Percentiles rank a stretch among this genome's conserved stretches.
Evolutionary conservation across 2,888 invertebrate species (phyloP).

Genomic region (Synanthedon formicaeformis): DNA sequence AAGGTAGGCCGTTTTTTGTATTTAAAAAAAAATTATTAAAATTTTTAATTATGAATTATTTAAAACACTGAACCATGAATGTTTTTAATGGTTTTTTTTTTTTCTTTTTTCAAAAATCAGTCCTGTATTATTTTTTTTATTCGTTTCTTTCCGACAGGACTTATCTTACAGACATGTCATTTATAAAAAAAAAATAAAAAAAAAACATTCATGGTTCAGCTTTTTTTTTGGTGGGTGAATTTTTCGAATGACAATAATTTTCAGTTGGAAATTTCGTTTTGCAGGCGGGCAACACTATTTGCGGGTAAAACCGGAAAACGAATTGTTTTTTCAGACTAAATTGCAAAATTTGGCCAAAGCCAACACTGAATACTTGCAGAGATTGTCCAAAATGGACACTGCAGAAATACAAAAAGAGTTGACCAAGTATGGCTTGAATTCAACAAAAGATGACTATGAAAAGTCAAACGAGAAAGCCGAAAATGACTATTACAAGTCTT

Average conservation of each 20-base stretch:
- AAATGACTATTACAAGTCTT: slow-evolving; percentile 60
- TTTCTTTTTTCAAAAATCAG: slow-evolving; percentile 7
- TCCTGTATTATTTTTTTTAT: slow-evolving; percentile 11
- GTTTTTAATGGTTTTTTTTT: slow-evolving; percentile 19
- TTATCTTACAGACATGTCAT: slow-evolving; percentile 66
- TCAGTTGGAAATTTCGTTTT: slow-evolving; percentile 10
- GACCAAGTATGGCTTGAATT: slow-evolving; percentile 52
- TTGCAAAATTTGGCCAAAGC: slow-evolving; percentile 48
- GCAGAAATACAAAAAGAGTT: slow-evolving; percentile 52
- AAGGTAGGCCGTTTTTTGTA: slow-evolving; percentile 59
- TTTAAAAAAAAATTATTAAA: slow-evolving; percentile 13
- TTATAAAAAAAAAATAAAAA: slow-evolving; percentile 8
- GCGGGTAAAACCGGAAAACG: slow-evolving; percentile 58
- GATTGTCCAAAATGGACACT: slow-evolving; percentile 53
- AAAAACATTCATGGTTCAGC: slow-evolving; percentile 59
- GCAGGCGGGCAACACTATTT: slow-evolving; percentile 35
- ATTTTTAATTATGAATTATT: slow-evolving; percentile 10
- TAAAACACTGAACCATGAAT: slow-evolving; percentile 56
- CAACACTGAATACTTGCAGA: slow-evolving; percentile 44
- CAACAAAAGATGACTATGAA: slow-evolving; percentile 27
- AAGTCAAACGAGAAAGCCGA: slow-evolving; percentile 36
- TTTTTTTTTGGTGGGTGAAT: neutral
- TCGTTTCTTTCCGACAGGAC: slow-evolving; percentile 14
- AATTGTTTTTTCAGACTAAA: slow-evolving; percentile 53
- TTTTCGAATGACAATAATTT: no score